Percentiles rank a stretch among this genome's conserved stretches.
These are phyloP conservation scores for Cryptocephalus moraei DNA, from an alignment of 2,888 invertebrate species.

Conservation along the genomic window DNA sequence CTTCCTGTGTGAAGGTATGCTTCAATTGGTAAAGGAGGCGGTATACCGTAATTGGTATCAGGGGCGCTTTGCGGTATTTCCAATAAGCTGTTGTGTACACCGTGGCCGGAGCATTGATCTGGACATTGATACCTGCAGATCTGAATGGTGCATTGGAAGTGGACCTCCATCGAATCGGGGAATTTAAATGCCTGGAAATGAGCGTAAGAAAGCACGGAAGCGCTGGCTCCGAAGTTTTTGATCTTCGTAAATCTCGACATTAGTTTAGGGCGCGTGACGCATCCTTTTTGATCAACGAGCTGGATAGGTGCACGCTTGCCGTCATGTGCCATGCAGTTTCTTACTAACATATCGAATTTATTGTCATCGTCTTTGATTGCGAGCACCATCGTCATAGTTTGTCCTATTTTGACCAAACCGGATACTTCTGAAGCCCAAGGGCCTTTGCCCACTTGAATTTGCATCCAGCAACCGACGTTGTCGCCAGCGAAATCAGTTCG, in stretches of 20 bases:
- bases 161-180: slow-evolving; percentile 93
- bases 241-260: slow-evolving; percentile 93
- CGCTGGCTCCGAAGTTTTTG: slow-evolving; percentile 89
- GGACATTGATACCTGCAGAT: slow-evolving; percentile 89
- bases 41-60: slow-evolving; percentile 50
- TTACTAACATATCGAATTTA: slow-evolving; percentile 90
- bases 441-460: slow-evolving; percentile 86
- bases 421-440: slow-evolving; percentile 95
- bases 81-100: slow-evolving; percentile 36
- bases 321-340: slow-evolving; percentile 91
- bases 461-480: slow-evolving; percentile 96
- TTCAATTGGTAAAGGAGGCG: slow-evolving; percentile 55
- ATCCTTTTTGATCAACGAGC: slow-evolving; percentile 84
- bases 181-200: slow-evolving; percentile 95
- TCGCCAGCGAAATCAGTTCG: slow-evolving; percentile 90
- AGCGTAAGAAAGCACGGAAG: slow-evolving; percentile 83
- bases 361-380: slow-evolving; percentile 92
- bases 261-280: slow-evolving; percentile 82
- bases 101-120: slow-evolving; percentile 64
- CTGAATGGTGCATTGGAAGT: slow-evolving; percentile 91
- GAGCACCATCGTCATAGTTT: slow-evolving; percentile 94
- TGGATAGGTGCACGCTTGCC: slow-evolving; percentile 90
- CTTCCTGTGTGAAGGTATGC: slow-evolving; percentile 57
- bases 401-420: slow-evolving; percentile 87
- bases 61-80: slow-evolving; percentile 49